These are phyloP conservation scores for Micoletzkya japonica DNA, from an alignment of 2,888 invertebrate species.

Conservation along the genomic window DNA sequence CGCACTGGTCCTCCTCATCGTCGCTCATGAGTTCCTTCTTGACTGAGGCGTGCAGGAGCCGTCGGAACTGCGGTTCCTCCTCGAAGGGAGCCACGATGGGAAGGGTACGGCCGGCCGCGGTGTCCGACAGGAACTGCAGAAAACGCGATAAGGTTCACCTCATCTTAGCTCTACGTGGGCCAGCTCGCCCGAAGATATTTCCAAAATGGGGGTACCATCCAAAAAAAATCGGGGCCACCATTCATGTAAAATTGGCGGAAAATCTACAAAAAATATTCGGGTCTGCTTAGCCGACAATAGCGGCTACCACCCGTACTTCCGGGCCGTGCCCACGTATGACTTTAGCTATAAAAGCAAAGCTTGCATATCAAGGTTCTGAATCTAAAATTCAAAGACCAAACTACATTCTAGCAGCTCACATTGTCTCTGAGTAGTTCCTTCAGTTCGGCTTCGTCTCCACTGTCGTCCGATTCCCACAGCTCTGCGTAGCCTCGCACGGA, in stretches of 20 bases:
- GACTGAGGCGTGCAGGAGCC: not conserved
- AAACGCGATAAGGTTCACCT: not conserved
- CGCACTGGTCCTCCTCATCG: constrained; percentile 22
- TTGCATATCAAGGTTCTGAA: no score
- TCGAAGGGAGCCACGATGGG: constrained; percentile 42
- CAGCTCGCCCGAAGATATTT: no score
- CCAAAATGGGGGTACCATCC: no score
- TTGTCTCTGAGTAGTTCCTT: constrained; percentile 21
- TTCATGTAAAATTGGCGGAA: no score
- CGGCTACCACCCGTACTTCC: no score
- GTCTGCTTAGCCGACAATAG: not conserved
- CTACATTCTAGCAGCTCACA: constrained; percentile 1
- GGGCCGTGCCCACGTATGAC: no score
- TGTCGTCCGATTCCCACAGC: constrained; percentile 41
- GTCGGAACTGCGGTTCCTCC: constrained; percentile 40
- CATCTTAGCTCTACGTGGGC: no score
- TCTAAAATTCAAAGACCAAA: not conserved
- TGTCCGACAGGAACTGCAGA: constrained; percentile 39
- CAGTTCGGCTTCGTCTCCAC: constrained; percentile 37
- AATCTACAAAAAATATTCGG: no score
- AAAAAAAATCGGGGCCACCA: no score
- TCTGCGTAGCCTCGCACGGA: constrained; percentile 41
- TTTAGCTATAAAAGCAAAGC: not conserved
- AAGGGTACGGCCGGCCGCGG: constrained; percentile 34
- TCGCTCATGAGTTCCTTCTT: constrained; percentile 26